A percentile compares a stretch with the other conserved stretches of the same genome.
Conservation (phyloP, 2,888 invertebrate species). For the Heteropelma amictum region DNA sequence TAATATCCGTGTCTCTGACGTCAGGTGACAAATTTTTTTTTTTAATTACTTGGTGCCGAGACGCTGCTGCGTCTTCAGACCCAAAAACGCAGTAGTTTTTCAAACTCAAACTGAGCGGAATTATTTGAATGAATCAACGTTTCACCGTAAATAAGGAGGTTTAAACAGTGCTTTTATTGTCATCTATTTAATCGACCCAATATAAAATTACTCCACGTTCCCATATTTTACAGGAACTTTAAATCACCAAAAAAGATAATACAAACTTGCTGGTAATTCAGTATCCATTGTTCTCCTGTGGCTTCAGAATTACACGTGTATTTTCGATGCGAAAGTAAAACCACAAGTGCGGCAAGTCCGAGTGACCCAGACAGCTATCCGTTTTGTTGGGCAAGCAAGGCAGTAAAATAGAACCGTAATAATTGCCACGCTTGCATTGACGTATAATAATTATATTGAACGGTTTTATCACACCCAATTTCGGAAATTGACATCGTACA, state of each 20-base stretch:
- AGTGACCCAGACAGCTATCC: background rate
- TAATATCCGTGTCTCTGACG: no score
- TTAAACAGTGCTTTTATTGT: background rate
- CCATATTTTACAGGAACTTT: background rate
- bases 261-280: background rate
- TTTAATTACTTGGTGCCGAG: no score
- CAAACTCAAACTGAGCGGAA: no score
- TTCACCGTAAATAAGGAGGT: no score
- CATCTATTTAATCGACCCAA: no score
- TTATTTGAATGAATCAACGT: no score
- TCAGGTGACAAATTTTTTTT: no score
- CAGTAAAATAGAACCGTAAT: background rate
- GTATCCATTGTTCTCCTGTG: background rate
- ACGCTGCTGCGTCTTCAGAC: no score
- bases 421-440: background rate
- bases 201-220: background rate
- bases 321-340: conserved; percentile 21
- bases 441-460: no score
- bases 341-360: background rate
- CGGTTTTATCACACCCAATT: no score
- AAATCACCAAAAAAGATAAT: background rate
- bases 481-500: background rate
- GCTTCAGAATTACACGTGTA: background rate
- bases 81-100: no score
- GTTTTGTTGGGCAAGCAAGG: background rate